Conservation (phyloP, 2,113 vertebrate species). For the Connochaetes taurinus region DNA sequence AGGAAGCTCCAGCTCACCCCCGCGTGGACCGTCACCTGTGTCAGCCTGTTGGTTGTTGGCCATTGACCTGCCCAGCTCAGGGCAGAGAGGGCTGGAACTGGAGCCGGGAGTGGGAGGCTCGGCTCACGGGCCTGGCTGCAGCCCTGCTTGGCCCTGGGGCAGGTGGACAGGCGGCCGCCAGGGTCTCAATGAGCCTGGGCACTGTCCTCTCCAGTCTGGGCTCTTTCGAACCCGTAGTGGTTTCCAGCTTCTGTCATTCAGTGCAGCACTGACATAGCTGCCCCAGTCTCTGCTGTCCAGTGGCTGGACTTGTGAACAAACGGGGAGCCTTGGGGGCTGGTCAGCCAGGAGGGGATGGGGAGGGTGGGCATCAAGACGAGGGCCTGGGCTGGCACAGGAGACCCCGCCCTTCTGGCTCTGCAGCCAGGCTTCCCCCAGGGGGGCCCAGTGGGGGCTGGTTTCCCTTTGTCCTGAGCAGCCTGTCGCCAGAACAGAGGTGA, state of each 20-base stretch:
- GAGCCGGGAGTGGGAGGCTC: fast-evolving
- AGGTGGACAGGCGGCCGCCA: background rate
- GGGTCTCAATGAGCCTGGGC: background rate
- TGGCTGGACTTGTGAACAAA: background rate
- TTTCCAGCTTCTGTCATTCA: no score
- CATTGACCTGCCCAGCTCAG: background rate
- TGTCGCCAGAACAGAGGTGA: background rate
- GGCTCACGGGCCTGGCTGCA: background rate
- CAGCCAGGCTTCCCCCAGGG: background rate
- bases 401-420: background rate
- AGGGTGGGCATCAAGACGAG: background rate
- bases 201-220: background rate
- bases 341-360: background rate
- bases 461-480: background rate
- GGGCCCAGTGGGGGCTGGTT: no score
- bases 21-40: fast-evolving
- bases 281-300: background rate
- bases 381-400: background rate
- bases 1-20: no score
- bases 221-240: background rate
- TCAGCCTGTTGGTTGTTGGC: background rate
- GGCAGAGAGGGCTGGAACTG: background rate
- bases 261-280: background rate
- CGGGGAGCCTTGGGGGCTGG: background rate
- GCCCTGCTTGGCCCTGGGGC: background rate